Evolutionary conservation across 2,797 vertebrate species (phyloP).

Genomic region (Gephyroberyx darwinii): DNA sequence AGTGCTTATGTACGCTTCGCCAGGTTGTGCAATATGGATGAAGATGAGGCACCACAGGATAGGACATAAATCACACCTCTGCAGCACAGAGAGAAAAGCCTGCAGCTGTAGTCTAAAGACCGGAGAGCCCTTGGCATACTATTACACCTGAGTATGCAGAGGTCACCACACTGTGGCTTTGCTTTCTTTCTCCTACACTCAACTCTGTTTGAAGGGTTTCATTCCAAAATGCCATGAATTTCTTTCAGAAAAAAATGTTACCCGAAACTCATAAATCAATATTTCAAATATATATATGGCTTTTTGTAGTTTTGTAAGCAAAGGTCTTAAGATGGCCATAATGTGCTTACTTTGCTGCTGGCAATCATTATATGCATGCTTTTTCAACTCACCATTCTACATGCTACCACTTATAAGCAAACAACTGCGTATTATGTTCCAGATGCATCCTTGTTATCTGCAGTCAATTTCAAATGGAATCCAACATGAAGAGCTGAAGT

Average conservation of each 20-base stretch:
- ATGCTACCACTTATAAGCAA: constrained; percentile 19
- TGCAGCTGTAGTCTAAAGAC: constrained; percentile 11
- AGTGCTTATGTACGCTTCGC: constrained; percentile 31
- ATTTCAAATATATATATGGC: not conserved
- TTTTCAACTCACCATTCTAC: constrained; percentile 22
- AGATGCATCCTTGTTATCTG: constrained; percentile 56
- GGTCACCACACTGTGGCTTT: constrained; percentile 6
- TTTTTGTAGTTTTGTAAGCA: not conserved
- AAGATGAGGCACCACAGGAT: constrained; percentile 21
- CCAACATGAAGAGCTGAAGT: constrained; percentile 35
- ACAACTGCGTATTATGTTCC: constrained; percentile 42
- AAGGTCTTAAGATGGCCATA: not conserved
- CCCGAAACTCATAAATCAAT: not conserved
- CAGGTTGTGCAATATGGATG: constrained; percentile 52
- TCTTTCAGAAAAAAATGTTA: not conserved
- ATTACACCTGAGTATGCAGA: constrained; percentile 29
- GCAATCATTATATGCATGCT: not conserved
- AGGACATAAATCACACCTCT: constrained; percentile 50
- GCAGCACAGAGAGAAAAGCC: constrained; percentile 5
- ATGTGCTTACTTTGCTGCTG: not conserved
- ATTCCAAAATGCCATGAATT: constrained; percentile 6
- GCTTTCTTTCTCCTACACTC: not conserved
- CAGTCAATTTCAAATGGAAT: constrained; percentile 65
- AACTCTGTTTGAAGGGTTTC: not conserved
- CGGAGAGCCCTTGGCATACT: constrained; percentile 18